These are phyloP conservation scores for Microtus pennsylvanicus DNA, from an alignment of 2,113 vertebrate genomes.

Conservation along the genomic window DNA sequence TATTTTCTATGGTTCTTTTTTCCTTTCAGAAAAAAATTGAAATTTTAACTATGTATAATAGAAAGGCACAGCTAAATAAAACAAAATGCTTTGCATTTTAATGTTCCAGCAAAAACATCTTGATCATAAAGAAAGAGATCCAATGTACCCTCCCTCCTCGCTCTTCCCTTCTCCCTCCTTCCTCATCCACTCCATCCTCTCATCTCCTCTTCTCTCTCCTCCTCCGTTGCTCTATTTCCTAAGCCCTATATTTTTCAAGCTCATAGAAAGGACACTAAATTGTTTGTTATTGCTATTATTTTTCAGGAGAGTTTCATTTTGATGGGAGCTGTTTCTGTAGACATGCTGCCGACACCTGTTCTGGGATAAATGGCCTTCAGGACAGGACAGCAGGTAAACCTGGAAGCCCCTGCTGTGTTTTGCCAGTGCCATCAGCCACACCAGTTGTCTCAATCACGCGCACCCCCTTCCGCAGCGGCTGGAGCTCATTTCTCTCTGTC, in stretches of 20 bases:
- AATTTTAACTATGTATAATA: not conserved
- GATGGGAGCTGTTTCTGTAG: not conserved
- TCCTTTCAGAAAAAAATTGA: not conserved
- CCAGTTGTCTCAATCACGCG: too few species aligned
- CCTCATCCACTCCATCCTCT: too few species aligned
- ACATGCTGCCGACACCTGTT: not conserved
- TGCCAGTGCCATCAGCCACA: accelerated
- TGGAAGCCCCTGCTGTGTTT: not conserved
- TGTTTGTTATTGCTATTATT: not conserved
- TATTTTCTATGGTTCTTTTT: not conserved
- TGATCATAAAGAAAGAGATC: not conserved
- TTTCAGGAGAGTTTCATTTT: not conserved
- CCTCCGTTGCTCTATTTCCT: not conserved
- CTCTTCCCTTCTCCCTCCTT: not conserved
- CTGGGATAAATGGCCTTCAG: not conserved
- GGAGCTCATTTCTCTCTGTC: not conserved
- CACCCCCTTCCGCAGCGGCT: accelerated
- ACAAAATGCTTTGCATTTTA: not conserved
- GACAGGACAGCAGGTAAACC: not conserved
- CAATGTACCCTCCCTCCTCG: accelerated
- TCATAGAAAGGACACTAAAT: not conserved
- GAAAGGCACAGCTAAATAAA: not conserved
- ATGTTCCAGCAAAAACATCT: not conserved
- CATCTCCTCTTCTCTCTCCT: not conserved
- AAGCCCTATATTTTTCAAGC: not conserved